Base-by-base conservation (phyloP, 2,888 invertebrate species). In the Sphecodes monilicornis region DNA sequence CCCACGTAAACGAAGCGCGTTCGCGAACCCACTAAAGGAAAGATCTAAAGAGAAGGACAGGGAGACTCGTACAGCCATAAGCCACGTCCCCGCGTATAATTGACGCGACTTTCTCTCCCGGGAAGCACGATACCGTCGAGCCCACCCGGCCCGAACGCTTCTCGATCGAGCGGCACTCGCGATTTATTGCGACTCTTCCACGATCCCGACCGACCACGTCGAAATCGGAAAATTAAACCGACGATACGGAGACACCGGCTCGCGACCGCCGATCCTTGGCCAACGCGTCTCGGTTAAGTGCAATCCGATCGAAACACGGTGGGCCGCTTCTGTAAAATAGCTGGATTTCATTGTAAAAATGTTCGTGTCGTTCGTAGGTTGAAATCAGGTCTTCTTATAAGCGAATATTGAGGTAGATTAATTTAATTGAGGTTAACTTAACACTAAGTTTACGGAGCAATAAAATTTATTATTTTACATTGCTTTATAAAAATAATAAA, bases 61-160 rank as follows among this genome's bases (percentile, higher is more conserved):
- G 70, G 70, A 66, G 73, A 78, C 70, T 73, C 79, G 73, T 72
- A 76, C 54, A 46, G 86, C 89, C 89, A 87, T 88, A 89, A 90
- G 89, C 86, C 83, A 86, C 80, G 85, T 77, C 76, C 36, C 80
- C 80, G 74, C 74, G 86, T 84, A 86, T 89, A 91, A 90, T 90
- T 88, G 90, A 89, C 90, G 86, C 83, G 88, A 91, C 91, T 91
- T 92, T 92, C 92, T 91, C 91, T 88, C 60, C 60, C 76, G 88
- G 66, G 91, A 91, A 91, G 90, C 89, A 81, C 86, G 88, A 60
- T 88, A 85, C 86, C 84, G 78, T 79, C 78, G 83, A 66, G 86
- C 86, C 84, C 87, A 88, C 88, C 88, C 86, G 86, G 76, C 36
- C 76, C 36, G 84, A 76, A 60, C 68, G 18, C 32, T 36, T 32